These are phyloP conservation scores for Oligia strigilis DNA, from an alignment of 2,888 invertebrate species.

Conservation along the genomic window DNA sequence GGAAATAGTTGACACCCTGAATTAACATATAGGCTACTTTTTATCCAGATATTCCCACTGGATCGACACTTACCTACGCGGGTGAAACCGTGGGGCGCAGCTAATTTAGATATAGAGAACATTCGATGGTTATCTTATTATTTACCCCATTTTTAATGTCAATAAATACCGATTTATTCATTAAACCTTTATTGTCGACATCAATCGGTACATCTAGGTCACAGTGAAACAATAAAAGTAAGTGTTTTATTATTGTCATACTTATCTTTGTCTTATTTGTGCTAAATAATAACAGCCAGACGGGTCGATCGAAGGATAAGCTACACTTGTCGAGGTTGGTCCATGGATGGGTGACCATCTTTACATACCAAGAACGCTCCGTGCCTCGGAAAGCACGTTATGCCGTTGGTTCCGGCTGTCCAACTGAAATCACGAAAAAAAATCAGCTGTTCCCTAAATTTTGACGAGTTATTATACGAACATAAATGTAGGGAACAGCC, in stretches of 20 bases:
- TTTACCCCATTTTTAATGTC: not conserved
- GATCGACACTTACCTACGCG: no score
- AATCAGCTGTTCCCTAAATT: no score
- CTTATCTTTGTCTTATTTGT: not conserved
- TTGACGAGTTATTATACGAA: no score
- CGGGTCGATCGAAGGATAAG: not conserved
- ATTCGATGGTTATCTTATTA: not conserved
- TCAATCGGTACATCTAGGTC: not conserved
- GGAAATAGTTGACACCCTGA: no score
- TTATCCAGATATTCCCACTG: no score
- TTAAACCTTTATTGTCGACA: not conserved
- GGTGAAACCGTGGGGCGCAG: no score
- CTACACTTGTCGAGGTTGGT: not conserved
- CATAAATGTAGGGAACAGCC: no score
- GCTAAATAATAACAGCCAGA: not conserved
- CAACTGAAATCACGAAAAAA: no score
- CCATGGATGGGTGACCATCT: not conserved
- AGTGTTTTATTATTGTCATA: not conserved
- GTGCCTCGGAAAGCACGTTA: not conserved
- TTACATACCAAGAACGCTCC: not conserved
- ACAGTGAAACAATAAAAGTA: not conserved
- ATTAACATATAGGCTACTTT: no score
- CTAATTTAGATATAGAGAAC: slow-evolving; percentile 9
- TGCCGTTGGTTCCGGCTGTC: not conserved
- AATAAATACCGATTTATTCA: slow-evolving; percentile 1